Evolutionary conservation across 2,113 vertebrate species (phyloP), one percentile per base, ranked within the genome.

Genomic region (Tamias sibiricus): DNA sequence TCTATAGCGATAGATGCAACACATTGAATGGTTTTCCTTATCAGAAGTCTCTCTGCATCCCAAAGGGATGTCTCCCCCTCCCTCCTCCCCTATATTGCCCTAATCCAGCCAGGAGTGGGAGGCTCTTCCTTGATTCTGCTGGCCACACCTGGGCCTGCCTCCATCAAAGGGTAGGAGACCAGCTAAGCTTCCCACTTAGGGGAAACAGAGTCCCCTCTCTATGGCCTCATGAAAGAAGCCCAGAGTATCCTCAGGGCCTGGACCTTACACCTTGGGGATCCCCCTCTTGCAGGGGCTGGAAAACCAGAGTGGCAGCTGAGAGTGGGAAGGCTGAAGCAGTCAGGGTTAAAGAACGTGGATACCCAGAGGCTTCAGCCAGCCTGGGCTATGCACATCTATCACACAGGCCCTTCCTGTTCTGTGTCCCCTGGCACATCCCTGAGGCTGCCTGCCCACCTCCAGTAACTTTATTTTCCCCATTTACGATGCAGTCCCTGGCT

Each of bases 211-310:
- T 30, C 28, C 54, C 19, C 42, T 59, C 28, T 83, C 59, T 16
- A 4, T 11, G 30, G n/a, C 74, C 68, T 6, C 2, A 0, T 6
- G 28, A 42, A 0, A 62, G 37, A 8, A 72, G 7, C 52, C 47
- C 47, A 80, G 62, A 64, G 16, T 28, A 32, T 22, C n/a, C 35
- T 28, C 16, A 47, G 79, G 32, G 42, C 62, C 44, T 57, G 66
- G 69, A 47, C 49, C 57, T 40, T 52, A 8, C 20, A 24, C 4
- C n/a, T 72, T 24, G 0, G 9, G 28, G n/a, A 24, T 28, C 13
- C 0, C 30, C 20, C 12, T 52, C 24, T 37, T 57, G 4, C 19
- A 35, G 42, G 44, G 62, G 2, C 24, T 52, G 64, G 69, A 77
- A 35, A 14, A 52, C 72, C 35, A 24, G 32, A 42, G 59, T 8